phyloP scores from a whole-genome alignment of 2,113 vertebrate species.

The Anser brachyrhynchus region DNA sequence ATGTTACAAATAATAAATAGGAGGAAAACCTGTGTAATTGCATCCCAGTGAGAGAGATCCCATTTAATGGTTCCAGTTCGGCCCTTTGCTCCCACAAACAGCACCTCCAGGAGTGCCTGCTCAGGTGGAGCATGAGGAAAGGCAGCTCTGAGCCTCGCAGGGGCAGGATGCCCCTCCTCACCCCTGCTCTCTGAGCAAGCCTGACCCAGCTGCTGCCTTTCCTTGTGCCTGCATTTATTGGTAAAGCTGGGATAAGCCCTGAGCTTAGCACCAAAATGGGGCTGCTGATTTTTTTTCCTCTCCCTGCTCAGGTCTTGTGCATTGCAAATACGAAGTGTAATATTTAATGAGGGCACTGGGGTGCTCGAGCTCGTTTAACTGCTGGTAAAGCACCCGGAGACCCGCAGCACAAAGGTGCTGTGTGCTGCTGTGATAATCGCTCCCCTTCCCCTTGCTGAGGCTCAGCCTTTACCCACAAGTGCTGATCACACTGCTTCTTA shows the following conservation, averaged over 20 bases:
- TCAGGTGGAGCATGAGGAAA: rapidly evolving
- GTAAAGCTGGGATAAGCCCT: neutral
- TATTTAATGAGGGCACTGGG: rapidly evolving
- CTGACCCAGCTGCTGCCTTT: neutral
- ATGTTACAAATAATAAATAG: no score
- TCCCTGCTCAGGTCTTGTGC: neutral
- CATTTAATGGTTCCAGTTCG: neutral
- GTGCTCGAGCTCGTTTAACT: neutral
- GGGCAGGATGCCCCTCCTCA: neutral
- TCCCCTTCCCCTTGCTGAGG: rapidly evolving
- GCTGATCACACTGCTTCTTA: neutral
- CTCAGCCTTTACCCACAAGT: neutral
- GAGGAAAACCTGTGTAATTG: neutral
- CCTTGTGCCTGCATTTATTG: neutral
- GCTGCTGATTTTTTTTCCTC: neutral
- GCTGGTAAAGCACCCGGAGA: neutral
- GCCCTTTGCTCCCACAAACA: neutral
- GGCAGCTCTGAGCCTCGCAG: rapidly evolving
- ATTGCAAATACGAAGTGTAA: rapidly evolving
- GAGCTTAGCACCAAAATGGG: neutral
- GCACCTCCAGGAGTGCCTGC: neutral
- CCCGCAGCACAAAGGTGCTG: neutral
- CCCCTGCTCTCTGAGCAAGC: neutral
- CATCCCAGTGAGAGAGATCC: neutral
- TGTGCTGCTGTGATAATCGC: neutral